phyloP scores from a whole-genome alignment of 1,140 invertebrate species.

The Scaptomyza graminum region DNA sequence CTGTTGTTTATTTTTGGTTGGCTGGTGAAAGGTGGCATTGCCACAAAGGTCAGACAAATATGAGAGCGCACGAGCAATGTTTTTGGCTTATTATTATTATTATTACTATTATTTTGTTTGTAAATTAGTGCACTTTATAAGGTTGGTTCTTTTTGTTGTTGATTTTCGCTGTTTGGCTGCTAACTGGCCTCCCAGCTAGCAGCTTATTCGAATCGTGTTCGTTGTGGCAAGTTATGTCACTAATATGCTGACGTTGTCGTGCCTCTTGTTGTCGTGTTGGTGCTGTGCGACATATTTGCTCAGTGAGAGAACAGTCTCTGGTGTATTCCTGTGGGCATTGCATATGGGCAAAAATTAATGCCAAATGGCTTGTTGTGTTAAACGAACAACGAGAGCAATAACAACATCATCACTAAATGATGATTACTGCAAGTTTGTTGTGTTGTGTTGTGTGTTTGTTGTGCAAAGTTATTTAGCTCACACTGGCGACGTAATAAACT shows the following conservation, averaged over 20 bases:
- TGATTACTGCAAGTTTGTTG: conserved; percentile 70
- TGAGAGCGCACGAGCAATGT: conserved; percentile 73
- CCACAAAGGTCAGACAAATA: conserved; percentile 72
- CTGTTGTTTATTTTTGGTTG: neutral
- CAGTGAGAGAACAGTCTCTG: conserved; percentile 54
- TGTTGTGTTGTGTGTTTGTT: conserved; percentile 4
- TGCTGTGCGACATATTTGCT: conserved; percentile 68
- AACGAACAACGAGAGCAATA: conserved; percentile 22
- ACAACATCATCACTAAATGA: conserved; percentile 51
- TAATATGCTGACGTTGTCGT: conserved; percentile 76
- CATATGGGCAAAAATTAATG: conserved; percentile 79
- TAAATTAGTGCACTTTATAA: conserved; percentile 70
- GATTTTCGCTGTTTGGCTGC: neutral
- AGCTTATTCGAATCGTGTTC: conserved; percentile 64
- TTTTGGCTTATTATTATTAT: conserved; percentile 61
- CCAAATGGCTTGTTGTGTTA: conserved; percentile 72
- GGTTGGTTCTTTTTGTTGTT: conserved; percentile 1
- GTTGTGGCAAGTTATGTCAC: conserved; percentile 72
- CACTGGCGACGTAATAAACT: conserved; percentile 61
- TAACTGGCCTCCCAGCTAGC: conserved; percentile 51
- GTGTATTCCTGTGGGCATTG: conserved; percentile 50
- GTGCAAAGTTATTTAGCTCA: conserved; percentile 72
- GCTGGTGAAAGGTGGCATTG: conserved; percentile 62
- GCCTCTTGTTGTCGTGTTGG: conserved; percentile 37
- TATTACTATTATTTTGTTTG: conserved; percentile 64